Evolutionary conservation across 1,140 invertebrate genomes (phyloP).

Genomic region (Drosophila seguyi): DNA sequence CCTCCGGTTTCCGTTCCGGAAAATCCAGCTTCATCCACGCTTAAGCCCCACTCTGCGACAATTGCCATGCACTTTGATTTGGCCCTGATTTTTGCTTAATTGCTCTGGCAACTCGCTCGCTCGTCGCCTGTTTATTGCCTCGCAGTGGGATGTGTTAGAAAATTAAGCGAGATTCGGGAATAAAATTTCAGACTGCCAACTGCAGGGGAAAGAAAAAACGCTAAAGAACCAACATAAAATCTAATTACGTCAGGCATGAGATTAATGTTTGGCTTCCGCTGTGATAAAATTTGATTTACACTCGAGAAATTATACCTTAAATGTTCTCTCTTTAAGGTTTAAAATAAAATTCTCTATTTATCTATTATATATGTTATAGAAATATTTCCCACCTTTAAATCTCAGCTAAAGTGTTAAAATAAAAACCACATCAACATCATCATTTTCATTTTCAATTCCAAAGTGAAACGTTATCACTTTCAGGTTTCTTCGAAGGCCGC

Average conservation of each 20-base stretch:
- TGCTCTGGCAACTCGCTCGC: slow-evolving; percentile 71
- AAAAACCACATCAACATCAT: slow-evolving; percentile 38
- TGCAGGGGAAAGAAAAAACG: slow-evolving; percentile 30
- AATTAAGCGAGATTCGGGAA: slow-evolving; percentile 24
- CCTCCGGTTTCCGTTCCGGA: not conserved
- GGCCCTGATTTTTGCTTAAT: slow-evolving; percentile 83
- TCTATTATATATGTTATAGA: no score
- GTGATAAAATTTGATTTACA: slow-evolving; percentile 36
- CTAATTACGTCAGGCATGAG: slow-evolving; percentile 42
- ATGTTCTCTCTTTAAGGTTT: not conserved
- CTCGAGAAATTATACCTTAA: slow-evolving; percentile 4
- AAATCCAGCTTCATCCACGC: slow-evolving; percentile 34
- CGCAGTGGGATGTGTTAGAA: slow-evolving; percentile 44
- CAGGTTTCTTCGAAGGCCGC: slow-evolving; percentile 5
- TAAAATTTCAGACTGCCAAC: slow-evolving; percentile 29
- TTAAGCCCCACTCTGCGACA: slow-evolving; percentile 76
- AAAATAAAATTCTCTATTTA: not conserved
- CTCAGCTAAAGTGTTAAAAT: slow-evolving; percentile 7
- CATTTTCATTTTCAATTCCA: slow-evolving; percentile 16
- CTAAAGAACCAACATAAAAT: slow-evolving; percentile 44
- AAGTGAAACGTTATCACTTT: slow-evolving; percentile 38
- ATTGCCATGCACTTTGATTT: slow-evolving; percentile 83
- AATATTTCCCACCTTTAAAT: slow-evolving; percentile 1
- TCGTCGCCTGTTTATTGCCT: slow-evolving; percentile 42
- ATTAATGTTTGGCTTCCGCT: slow-evolving; percentile 51